Conservation (phyloP, 2,113 vertebrate species). For the Labeo catla region DNA sequence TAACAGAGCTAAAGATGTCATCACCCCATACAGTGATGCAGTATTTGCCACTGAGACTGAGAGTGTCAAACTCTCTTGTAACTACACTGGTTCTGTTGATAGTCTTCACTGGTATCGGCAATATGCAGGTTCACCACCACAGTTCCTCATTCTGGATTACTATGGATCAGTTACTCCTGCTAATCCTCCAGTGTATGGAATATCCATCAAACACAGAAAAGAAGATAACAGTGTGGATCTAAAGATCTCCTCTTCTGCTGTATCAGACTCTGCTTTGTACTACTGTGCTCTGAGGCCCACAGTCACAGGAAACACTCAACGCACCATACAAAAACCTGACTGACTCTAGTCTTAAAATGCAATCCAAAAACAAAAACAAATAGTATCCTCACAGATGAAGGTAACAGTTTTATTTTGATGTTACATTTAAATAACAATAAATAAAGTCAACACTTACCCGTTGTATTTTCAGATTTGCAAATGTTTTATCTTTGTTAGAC, state of each 20-base stretch:
- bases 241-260: background rate
- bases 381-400: background rate
- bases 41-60: background rate
- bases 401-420: no score
- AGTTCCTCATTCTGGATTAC: constrained; percentile 7
- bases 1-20: background rate
- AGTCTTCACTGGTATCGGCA: constrained; percentile 29
- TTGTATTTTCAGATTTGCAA: background rate
- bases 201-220: constrained; percentile 13
- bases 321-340: background rate
- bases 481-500: background rate
- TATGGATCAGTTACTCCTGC: background rate
- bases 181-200: background rate
- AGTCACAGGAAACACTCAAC: background rate
- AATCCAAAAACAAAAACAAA: background rate
- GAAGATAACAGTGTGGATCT: background rate
- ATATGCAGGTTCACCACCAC: background rate
- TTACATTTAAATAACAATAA: background rate
- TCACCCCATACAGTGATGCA: background rate
- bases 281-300: constrained; percentile 18
- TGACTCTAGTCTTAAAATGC: background rate
- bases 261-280: constrained; percentile 39
- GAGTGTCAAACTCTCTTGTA: constrained; percentile 1
- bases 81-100: background rate
- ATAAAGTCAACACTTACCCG: background rate